These are phyloP conservation scores for Brachyhypopomus occidentalis DNA, from an alignment of 2,113 vertebrate genomes.

Conservation along the genomic window DNA sequence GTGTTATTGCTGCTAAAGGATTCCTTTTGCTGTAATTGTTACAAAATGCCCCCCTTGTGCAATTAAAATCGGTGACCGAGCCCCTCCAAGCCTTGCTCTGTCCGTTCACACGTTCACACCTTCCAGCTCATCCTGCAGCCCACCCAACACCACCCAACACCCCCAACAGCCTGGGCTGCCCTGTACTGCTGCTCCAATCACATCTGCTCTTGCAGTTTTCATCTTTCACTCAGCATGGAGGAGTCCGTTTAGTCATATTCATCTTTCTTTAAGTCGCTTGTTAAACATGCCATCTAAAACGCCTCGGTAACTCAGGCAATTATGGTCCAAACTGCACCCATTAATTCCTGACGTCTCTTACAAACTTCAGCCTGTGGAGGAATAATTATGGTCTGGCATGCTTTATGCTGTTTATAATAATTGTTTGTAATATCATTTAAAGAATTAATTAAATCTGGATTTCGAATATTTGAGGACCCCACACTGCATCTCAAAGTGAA, in stretches of 20 bases:
- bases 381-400: slow-evolving; percentile 10
- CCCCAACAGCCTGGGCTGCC: too few relatives aligned
- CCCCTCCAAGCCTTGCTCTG: slow-evolving; percentile 38
- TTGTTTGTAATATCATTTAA: background rate
- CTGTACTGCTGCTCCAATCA: too few relatives aligned
- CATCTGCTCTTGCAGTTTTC: background rate
- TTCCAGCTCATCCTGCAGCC: background rate
- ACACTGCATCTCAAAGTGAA: too few relatives aligned
- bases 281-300: slow-evolving; percentile 54
- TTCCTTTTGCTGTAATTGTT: slow-evolving; percentile 60
- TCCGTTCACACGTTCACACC: slow-evolving; percentile 31
- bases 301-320: slow-evolving; percentile 45
- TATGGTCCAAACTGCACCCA: slow-evolving; percentile 38
- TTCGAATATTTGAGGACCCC: too few relatives aligned
- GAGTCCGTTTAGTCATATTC: slow-evolving; percentile 56
- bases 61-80: slow-evolving; percentile 53
- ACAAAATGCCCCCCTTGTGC: slow-evolving; percentile 52
- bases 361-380: slow-evolving; percentile 19
- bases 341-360: slow-evolving; percentile 36
- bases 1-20: slow-evolving; percentile 69
- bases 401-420: slow-evolving; percentile 51
- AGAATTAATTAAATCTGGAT: too few relatives aligned
- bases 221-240: slow-evolving; percentile 23
- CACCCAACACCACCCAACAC: too few relatives aligned
- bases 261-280: slow-evolving; percentile 54